These are phyloP conservation scores for Mylabris sibirica DNA, from an alignment of 2,888 invertebrate genomes.

Conservation along the genomic window DNA sequence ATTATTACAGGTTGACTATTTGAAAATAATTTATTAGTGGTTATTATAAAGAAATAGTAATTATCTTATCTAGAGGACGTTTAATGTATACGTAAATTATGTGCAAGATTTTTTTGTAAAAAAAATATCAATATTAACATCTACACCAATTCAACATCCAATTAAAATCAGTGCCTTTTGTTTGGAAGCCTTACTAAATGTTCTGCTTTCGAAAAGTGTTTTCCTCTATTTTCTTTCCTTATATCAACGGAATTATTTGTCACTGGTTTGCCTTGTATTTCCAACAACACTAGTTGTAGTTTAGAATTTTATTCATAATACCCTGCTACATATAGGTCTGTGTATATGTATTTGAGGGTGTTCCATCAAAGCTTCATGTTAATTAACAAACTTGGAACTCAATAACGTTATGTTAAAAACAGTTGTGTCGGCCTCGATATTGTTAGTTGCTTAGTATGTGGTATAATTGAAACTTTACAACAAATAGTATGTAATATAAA, in stretches of 20 bases:
- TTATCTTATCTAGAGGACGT: slow-evolving; percentile 19
- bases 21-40: slow-evolving; percentile 21
- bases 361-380: slow-evolving; percentile 33
- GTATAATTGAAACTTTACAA: slow-evolving; percentile 35
- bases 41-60: slow-evolving; percentile 23
- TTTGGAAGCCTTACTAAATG: background rate
- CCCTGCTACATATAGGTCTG: background rate
- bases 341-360: slow-evolving; percentile 16
- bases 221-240: slow-evolving; percentile 20
- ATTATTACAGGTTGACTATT: slow-evolving; percentile 18
- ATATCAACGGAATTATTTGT: slow-evolving; percentile 25
- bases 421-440: slow-evolving; percentile 23
- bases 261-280: slow-evolving; percentile 27
- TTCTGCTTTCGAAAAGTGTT: slow-evolving; percentile 16
- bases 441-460: slow-evolving; percentile 20
- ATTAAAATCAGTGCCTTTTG: background rate
- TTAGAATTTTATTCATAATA: slow-evolving; percentile 6
- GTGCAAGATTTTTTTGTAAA: background rate
- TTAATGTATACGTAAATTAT: slow-evolving; percentile 19
- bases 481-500: slow-evolving; percentile 27
- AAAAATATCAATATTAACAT: slow-evolving; percentile 1
- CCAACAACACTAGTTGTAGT: slow-evolving; percentile 27
- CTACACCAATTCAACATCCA: background rate
- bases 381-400: slow-evolving; percentile 35
- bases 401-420: slow-evolving; percentile 33